Evolutionary conservation across 2,113 vertebrate species (phyloP).

Genomic region (Danio rerio): DNA sequence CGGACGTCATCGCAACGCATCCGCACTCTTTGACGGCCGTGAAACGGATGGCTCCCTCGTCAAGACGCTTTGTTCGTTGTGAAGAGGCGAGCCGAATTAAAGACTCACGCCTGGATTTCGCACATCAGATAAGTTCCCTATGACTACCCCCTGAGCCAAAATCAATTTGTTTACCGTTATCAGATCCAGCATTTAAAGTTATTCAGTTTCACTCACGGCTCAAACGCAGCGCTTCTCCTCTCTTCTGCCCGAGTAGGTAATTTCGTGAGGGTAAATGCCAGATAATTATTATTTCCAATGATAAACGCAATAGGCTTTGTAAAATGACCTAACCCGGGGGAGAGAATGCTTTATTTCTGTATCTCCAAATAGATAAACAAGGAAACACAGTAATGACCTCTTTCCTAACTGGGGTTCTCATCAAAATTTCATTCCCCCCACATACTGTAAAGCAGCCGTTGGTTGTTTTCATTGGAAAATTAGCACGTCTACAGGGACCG

Average conservation of each 20-base stretch:
- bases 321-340: background rate
- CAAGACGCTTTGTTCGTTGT: conserved; percentile 24
- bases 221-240: background rate
- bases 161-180: conserved; percentile 64
- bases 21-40: conserved; percentile 45
- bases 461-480: conserved; percentile 36
- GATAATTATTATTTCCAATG: conserved; percentile 47
- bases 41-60: conserved; percentile 41
- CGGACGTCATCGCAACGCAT: conserved; percentile 49
- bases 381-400: conserved; percentile 37
- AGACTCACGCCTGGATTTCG: conserved; percentile 45
- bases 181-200: conserved; percentile 53
- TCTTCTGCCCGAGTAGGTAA: conserved; percentile 26
- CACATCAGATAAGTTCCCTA: conserved; percentile 59
- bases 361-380: conserved; percentile 44
- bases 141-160: conserved; percentile 59
- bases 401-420: conserved; percentile 43
- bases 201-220: conserved; percentile 27
- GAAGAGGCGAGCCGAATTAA: conserved; percentile 32
- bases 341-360: background rate
- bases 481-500: conserved; percentile 42
- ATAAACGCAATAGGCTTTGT: conserved; percentile 24
- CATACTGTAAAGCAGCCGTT: conserved; percentile 40
- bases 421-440: conserved; percentile 45
- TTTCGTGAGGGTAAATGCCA: conserved; percentile 14